These are phyloP conservation scores for Octopus sinensis DNA, from an alignment of 1,140 invertebrate genomes.

Conservation along the genomic window DNA sequence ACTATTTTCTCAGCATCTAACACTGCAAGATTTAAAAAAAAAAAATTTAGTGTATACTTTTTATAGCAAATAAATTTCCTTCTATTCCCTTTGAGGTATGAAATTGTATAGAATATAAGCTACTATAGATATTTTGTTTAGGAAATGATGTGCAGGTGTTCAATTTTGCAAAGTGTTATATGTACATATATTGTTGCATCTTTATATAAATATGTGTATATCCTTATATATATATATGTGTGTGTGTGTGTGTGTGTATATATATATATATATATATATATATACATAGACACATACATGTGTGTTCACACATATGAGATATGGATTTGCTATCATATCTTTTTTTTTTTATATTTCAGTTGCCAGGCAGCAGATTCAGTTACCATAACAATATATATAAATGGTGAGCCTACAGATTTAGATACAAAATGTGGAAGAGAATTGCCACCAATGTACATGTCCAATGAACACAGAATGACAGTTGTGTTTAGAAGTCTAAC, in stretches of 20 bases:
- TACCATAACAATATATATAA: constrained; percentile 73
- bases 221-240: neutral
- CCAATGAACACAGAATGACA: constrained; percentile 76
- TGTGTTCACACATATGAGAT: neutral
- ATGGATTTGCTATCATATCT: neutral
- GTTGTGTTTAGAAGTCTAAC: constrained; percentile 75
- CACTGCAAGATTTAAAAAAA: too few relatives aligned
- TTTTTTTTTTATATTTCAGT: constrained; percentile 61
- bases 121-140: too few relatives aligned
- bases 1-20: too few relatives aligned
- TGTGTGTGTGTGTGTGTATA: neutral
- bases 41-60: too few relatives aligned
- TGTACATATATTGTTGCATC: neutral
- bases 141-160: too few relatives aligned
- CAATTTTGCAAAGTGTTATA: too few relatives aligned
- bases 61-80: too few relatives aligned
- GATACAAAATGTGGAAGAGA: constrained; percentile 78
- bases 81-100: too few relatives aligned
- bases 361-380: constrained; percentile 75
- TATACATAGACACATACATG: neutral
- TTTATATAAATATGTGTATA: neutral
- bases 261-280: constrained; percentile 1
- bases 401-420: constrained; percentile 75
- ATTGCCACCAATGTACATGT: constrained; percentile 81
- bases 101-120: too few relatives aligned